Evolutionary conservation across 2,113 vertebrate genomes (phyloP).

Genomic region (Psilopsiagon aymara): DNA sequence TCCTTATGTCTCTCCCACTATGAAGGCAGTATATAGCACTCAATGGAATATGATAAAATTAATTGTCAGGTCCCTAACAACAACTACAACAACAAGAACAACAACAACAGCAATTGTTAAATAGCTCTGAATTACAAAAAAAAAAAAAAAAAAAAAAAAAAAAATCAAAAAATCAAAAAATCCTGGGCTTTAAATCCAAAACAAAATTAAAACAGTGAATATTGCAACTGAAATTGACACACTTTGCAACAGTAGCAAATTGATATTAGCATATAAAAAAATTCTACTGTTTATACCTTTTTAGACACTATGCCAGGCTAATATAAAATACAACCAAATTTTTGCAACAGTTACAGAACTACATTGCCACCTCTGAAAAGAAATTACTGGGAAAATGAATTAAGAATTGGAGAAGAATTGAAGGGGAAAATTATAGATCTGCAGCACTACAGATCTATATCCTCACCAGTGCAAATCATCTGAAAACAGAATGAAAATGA

Average conservation of each 20-base stretch:
- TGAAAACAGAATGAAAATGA: slow-evolving; percentile 32
- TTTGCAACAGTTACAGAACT: background rate
- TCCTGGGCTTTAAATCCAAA: background rate
- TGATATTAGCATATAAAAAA: background rate
- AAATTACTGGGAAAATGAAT: background rate
- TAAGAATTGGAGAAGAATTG: background rate
- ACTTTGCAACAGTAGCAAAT: background rate
- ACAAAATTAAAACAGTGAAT: background rate
- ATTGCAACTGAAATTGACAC: background rate
- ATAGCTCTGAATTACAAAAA: background rate
- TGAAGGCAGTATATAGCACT: background rate
- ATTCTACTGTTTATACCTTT: background rate
- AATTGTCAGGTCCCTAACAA: background rate
- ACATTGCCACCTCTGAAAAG: background rate
- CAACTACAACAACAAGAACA: background rate
- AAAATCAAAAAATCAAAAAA: background rate
- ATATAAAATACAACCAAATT: background rate
- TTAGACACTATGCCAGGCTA: background rate
- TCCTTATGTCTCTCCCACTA: background rate
- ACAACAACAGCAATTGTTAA: background rate
- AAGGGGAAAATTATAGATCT: slow-evolving; percentile 12
- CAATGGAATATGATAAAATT: rapidly evolving
- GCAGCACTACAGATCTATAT: background rate
- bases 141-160: background rate
- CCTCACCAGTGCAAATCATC: background rate